Percentiles rank a stretch among this genome's conserved stretches.
Evolutionary conservation across 2,113 vertebrate species (phyloP).

Genomic region (Eira barbara): DNA sequence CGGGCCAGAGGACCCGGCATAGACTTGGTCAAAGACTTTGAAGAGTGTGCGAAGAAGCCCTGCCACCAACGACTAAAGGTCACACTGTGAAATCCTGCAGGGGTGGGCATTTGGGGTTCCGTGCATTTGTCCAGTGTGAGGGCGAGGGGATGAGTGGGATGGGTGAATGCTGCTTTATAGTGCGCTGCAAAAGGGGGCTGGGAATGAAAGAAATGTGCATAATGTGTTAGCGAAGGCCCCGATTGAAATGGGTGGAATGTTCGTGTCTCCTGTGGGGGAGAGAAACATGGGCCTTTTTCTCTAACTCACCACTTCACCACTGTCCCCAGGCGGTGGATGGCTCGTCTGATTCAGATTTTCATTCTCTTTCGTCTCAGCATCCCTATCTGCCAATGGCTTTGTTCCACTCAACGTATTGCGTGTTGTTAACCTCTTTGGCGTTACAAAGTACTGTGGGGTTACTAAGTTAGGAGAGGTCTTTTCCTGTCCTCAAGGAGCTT

Average conservation of each 20-base stretch:
- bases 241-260: conserved; percentile 30
- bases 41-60: too few species aligned
- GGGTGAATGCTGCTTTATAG: background rate
- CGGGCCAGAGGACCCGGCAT: background rate
- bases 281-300: background rate
- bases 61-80: background rate
- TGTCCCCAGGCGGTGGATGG: background rate
- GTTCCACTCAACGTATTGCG: background rate
- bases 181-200: conserved; percentile 50
- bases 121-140: background rate
- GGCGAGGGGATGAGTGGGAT: conserved; percentile 13
- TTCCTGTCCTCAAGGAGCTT: background rate
- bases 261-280: conserved; percentile 13
- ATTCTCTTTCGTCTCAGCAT: background rate
- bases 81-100: background rate
- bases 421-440: background rate
- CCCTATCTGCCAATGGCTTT: background rate
- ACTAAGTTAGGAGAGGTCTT: too few species aligned
- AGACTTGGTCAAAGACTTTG: background rate
- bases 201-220: conserved; percentile 57
- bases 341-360: background rate
- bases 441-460: background rate
- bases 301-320: background rate
- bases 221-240: background rate
- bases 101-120: background rate